These are phyloP conservation scores for Pseudomugil gertrudae DNA, from an alignment of 2,797 vertebrate genomes.

Conservation along the genomic window DNA sequence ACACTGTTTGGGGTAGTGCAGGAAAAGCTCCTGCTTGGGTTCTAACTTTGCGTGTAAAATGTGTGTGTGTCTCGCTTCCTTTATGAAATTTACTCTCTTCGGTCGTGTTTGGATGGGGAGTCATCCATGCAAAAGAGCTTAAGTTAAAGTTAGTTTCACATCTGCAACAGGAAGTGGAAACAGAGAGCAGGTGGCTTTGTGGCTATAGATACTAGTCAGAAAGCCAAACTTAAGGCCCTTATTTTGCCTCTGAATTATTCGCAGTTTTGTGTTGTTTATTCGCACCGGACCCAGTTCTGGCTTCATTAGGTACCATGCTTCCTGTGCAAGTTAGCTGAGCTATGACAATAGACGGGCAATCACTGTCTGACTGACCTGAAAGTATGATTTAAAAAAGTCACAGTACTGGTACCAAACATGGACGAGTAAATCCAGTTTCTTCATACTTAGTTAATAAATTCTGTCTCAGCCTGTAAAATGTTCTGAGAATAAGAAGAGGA, in stretches of 20 bases:
- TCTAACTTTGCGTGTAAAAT: slow-evolving; percentile 35
- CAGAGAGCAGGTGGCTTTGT: neutral
- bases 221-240: slow-evolving; percentile 16
- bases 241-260: too few species aligned
- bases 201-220: neutral
- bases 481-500: neutral
- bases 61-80: neutral
- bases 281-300: too few species aligned
- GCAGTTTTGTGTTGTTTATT: too few species aligned
- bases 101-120: neutral
- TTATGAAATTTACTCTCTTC: slow-evolving; percentile 27
- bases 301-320: neutral
- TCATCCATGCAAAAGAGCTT: slow-evolving; percentile 10
- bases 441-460: neutral
- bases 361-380: neutral
- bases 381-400: neutral
- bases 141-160: neutral
- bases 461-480: neutral
- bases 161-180: slow-evolving; percentile 18
- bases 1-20: slow-evolving; percentile 27
- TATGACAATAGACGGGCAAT: neutral
- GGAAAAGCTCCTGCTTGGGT: slow-evolving; percentile 43
- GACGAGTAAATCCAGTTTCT: neutral
- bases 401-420: neutral
- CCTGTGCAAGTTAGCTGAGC: neutral